Percentiles rank a stretch among this genome's conserved stretches.
These are phyloP conservation scores for Chelonia mydas DNA, from an alignment of 2,797 vertebrate species.

Conservation along the genomic window DNA sequence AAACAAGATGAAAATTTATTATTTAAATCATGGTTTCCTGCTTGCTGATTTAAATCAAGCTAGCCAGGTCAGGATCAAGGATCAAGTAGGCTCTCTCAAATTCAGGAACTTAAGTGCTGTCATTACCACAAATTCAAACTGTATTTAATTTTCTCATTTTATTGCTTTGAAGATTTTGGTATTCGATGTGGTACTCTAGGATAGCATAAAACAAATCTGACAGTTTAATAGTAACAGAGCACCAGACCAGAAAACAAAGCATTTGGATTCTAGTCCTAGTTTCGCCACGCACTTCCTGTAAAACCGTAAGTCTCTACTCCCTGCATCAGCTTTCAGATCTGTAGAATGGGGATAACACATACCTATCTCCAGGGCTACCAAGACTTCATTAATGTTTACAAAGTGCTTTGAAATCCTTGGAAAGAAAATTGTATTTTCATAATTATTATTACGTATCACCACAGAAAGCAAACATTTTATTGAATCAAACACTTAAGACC, in stretches of 20 bases:
- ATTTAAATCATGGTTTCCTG: neutral
- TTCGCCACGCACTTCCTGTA: neutral
- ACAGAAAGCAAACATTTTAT: neutral
- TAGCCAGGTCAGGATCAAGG: neutral
- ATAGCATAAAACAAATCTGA: neutral
- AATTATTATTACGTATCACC: neutral
- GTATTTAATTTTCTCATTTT: neutral
- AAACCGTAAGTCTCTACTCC: neutral
- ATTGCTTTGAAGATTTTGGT: neutral
- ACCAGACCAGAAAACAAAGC: neutral
- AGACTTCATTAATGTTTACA: slow-evolving; percentile 10
- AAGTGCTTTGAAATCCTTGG: neutral
- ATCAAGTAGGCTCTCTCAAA: neutral
- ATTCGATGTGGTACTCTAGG: neutral
- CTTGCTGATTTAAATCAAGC: neutral
- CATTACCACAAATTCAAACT: neutral
- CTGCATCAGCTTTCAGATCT: neutral
- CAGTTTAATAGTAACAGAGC: neutral
- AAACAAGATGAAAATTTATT: neutral
- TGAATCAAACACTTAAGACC: slow-evolving; percentile 27
- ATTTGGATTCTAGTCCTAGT: slow-evolving; percentile 13
- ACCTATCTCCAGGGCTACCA: neutral
- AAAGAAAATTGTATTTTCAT: neutral
- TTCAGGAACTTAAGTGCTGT: neutral
- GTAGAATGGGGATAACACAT: neutral